These are phyloP conservation scores for Octodon degus DNA, from an alignment of 2,113 vertebrate genomes.

Conservation along the genomic window DNA sequence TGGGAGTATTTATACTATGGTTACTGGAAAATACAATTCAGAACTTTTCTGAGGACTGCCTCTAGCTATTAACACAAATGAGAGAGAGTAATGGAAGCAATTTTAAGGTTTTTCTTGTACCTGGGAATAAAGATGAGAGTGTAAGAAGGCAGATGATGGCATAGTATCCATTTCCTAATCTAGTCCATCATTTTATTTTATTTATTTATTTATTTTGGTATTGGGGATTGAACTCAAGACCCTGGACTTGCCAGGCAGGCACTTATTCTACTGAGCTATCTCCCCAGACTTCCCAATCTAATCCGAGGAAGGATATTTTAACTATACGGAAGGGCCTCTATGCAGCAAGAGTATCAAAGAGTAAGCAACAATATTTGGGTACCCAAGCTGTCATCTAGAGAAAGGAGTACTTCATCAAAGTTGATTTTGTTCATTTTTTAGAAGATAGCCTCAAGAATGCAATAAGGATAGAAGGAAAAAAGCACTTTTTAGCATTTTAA, in stretches of 20 bases:
- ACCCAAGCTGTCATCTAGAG: background rate
- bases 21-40: slow-evolving; percentile 17
- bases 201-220: too few species aligned
- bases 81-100: background rate
- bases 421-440: background rate
- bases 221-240: too few species aligned
- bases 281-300: background rate
- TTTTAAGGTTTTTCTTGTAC: background rate
- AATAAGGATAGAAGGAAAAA: background rate
- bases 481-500: background rate
- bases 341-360: background rate
- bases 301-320: background rate
- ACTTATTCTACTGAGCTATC: too few species aligned
- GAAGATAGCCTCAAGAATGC: background rate
- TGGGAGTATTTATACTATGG: background rate
- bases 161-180: background rate
- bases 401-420: background rate
- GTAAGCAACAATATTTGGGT: background rate
- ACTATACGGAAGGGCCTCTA: background rate
- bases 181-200: background rate
- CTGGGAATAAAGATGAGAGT: background rate
- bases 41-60: background rate
- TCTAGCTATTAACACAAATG: background rate
- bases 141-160: background rate
- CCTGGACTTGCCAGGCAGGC: too few species aligned